phyloP scores from a whole-genome alignment of 2,113 vertebrate species.

The Climacteris rufus region DNA sequence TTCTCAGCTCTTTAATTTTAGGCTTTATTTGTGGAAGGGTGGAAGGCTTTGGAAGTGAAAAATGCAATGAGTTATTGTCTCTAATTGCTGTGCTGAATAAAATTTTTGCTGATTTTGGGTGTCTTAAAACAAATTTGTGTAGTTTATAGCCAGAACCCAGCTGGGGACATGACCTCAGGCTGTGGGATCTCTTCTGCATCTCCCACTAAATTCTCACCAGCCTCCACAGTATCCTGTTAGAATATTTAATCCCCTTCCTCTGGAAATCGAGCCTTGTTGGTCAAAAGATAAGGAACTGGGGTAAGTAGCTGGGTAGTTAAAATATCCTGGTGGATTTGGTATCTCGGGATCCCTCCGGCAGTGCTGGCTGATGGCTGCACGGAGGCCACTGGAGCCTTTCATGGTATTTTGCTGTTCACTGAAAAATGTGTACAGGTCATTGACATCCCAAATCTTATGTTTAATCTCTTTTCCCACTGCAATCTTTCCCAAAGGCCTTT shows the following conservation, averaged over 20 bases:
- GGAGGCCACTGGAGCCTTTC: neutral
- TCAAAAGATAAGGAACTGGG: neutral
- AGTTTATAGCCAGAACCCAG: neutral
- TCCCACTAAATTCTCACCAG: neutral
- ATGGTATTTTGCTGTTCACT: neutral
- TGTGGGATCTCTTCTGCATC: neutral
- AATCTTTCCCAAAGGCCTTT: neutral
- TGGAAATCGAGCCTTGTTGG: neutral
- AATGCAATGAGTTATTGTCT: neutral
- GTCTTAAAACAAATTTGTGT: neutral
- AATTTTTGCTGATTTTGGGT: neutral
- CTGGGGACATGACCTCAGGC: neutral
- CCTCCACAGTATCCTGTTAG: neutral
- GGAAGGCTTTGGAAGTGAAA: neutral
- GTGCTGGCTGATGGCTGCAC: neutral
- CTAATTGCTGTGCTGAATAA: neutral
- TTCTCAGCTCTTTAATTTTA: neutral
- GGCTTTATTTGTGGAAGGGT: neutral
- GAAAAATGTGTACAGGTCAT: neutral
- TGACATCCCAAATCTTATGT: neutral
- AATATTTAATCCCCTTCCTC: neutral
- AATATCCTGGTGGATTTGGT: neutral
- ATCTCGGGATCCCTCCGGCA: accelerated
- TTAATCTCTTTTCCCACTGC: neutral
- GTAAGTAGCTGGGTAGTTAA: neutral